Evolutionary conservation across 1,140 invertebrate genomes (phyloP), one percentile per base, ranked within the genome.

Genomic region (Megalonaias nervosa): DNA sequence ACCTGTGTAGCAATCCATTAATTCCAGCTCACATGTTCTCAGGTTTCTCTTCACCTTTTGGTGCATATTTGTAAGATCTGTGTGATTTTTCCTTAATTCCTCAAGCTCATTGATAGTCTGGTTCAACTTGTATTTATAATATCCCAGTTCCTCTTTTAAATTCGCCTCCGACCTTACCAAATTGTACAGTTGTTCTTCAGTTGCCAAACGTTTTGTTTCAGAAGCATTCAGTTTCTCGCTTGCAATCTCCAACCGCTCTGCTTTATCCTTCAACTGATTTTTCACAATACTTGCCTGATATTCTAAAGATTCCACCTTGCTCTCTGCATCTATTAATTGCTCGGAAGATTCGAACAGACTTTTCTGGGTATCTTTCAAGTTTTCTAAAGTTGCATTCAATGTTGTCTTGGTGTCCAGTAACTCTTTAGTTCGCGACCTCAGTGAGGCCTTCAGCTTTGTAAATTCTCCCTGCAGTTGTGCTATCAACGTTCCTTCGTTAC

Each of bases 1-100:
- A 78, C 76, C 76, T 59, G 64, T 21, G 62, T 78, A 78, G 38
- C 76, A 78, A 64, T 78, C 76, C 67, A 73, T 73, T 1, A 78
- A 59, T 60, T 78, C 76, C 38, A 57, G 66, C 3, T 78, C 66
- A 19, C 76, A 31, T 38, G 67, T 60, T 11, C 62, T 61, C 66
- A 78, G 38, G 3, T 64, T 78, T 6, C 23, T 26, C 26, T 62
- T 67, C 21, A 67, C 48, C 62, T 64, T 78, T 66, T 61, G 56
- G 64, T 78, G 68, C 23, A 67, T 73, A 13, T 15, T 16, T 61
- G 60, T 31, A 57, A 78, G 21, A 58, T 61, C 59, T 13, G 70
- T 67, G 65, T 78, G 66, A 58, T 69, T 68, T 55, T 11, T 67
- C 64, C 56, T 66, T 19, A 78, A 56, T 26, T 68, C 67, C n/a